Conservation (phyloP, 2,888 invertebrate species). For the Lymantria dispar region DNA sequence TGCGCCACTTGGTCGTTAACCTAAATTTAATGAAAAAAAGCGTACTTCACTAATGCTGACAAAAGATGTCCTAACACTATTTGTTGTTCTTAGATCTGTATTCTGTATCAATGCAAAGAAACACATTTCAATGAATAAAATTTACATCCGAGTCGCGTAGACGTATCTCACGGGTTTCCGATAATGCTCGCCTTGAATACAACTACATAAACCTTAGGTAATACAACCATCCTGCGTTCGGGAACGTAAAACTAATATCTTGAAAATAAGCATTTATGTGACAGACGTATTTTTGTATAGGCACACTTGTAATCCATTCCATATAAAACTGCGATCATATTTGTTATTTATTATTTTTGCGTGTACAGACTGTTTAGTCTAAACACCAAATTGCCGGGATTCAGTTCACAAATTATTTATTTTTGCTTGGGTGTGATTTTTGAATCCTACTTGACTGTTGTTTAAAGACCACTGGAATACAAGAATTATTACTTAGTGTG, state of each 20-base stretch:
- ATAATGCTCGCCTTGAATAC: conserved; percentile 28
- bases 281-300: conserved; percentile 1
- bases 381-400: no score
- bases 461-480: no score
- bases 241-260: conserved; percentile 12
- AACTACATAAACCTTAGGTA: conserved; percentile 16
- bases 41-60: no score
- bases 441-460: no score
- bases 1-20: no score
- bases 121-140: background rate
- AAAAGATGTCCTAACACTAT: background rate
- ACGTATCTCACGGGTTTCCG: conserved; percentile 38
- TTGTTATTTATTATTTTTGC: no score
- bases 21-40: no score
- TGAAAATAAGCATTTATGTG: conserved; percentile 3
- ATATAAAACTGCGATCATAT: background rate
- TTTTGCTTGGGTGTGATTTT: no score
- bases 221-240: conserved; percentile 13
- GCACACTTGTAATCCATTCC: conserved; percentile 4
- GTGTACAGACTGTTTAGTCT: no score
- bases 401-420: no score
- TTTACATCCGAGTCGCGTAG: conserved; percentile 50
- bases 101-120: background rate
- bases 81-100: background rate
- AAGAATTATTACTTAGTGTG: no score